Evolutionary conservation across 2,113 vertebrate genomes (phyloP).

Genomic region (Cinclus cinclus): DNA sequence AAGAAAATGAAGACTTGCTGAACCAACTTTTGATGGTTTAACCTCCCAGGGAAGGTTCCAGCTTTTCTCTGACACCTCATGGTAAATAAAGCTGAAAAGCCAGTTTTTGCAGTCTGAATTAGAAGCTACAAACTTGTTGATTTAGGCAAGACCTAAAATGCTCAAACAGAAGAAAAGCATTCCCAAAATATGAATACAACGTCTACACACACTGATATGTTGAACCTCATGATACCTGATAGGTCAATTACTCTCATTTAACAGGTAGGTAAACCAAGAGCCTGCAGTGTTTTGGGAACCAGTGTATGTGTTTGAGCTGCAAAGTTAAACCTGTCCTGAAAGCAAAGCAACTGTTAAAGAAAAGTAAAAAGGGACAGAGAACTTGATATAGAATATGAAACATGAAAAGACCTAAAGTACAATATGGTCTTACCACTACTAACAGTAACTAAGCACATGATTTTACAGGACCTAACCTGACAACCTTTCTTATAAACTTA

Average conservation of each 20-base stretch:
- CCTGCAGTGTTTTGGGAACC: neutral
- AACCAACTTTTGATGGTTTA: neutral
- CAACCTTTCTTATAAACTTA: neutral
- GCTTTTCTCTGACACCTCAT: rapidly evolving
- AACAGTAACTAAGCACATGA: neutral
- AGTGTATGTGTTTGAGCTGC: rapidly evolving
- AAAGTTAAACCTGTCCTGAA: neutral
- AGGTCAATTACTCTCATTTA: neutral
- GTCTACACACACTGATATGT: neutral
- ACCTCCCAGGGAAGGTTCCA: rapidly evolving
- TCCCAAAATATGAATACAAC: neutral
- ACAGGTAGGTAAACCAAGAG: neutral
- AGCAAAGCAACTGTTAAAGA: neutral
- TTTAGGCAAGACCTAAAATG: neutral
- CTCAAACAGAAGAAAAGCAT: neutral
- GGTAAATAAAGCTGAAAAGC: neutral
- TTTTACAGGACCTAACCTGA: neutral
- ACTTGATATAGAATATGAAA: neutral
- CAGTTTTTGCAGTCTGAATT: neutral
- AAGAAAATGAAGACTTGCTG: neutral
- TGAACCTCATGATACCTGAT: neutral
- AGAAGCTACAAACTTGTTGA: neutral
- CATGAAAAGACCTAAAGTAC: neutral
- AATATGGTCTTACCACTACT: neutral
- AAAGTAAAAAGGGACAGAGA: neutral